Percentiles rank a stretch among this genome's conserved stretches.
Conservation (phyloP, 2,888 invertebrate species). For the Macaria liturata region DNA sequence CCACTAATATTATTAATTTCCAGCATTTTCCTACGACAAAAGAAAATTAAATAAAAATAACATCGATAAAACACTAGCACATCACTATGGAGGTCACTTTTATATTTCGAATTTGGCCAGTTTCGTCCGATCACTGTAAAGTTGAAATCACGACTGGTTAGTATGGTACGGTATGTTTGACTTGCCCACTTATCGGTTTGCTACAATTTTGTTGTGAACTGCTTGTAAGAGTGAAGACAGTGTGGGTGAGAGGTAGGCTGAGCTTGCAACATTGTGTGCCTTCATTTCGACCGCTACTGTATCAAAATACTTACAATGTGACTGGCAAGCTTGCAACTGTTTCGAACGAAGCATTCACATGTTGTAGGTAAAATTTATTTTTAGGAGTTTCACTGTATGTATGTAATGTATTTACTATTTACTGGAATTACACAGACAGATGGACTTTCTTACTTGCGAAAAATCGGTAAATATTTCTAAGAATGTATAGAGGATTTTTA, state of each 20-base stretch:
- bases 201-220: constrained; percentile 61
- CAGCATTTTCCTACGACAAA: constrained; percentile 82
- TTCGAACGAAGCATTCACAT: too few relatives aligned
- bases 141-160: constrained; percentile 81
- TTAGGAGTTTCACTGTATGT: too few relatives aligned
- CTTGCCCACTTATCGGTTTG: constrained; percentile 62
- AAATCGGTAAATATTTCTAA: too few relatives aligned
- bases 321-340: too few relatives aligned
- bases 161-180: constrained; percentile 57
- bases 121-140: constrained; percentile 82
- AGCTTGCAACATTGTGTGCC: constrained; percentile 34
- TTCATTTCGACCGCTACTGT: neutral
- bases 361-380: too few relatives aligned
- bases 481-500: too few relatives aligned
- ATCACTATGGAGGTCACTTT: constrained; percentile 68
- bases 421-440: too few relatives aligned
- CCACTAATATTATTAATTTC: constrained; percentile 82
- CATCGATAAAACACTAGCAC: constrained; percentile 62
- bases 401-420: too few relatives aligned
- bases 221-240: constrained; percentile 49
- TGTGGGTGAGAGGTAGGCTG: constrained; percentile 32
- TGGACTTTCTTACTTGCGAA: too few relatives aligned
- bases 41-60: constrained; percentile 71
- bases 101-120: constrained; percentile 76
- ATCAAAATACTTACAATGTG: too few relatives aligned